A percentile compares a stretch with the other conserved stretches of the same genome.
These are phyloP conservation scores for Tenodera sinensis DNA, from an alignment of 2,888 invertebrate species.

Conservation along the genomic window DNA sequence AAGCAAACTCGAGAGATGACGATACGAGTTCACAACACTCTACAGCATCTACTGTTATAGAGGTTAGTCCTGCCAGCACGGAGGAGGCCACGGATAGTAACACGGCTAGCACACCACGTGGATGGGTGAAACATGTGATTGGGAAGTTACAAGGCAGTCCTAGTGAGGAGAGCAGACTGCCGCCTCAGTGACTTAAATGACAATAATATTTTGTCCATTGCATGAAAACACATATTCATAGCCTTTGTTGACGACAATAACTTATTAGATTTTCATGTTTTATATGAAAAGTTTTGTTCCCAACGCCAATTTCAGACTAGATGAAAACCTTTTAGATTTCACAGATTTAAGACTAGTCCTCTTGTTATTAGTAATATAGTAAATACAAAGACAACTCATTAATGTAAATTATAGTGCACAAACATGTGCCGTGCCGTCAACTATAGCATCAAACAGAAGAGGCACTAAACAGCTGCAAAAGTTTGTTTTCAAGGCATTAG, in stretches of 20 bases:
- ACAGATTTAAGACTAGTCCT: background rate
- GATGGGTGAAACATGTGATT: slow-evolving; percentile 73
- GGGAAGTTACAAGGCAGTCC: slow-evolving; percentile 58
- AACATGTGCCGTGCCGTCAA: background rate
- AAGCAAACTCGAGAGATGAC: slow-evolving; percentile 35
- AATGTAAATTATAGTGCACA: background rate
- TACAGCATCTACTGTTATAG: slow-evolving; percentile 43
- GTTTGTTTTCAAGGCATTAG: background rate
- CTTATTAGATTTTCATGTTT: background rate
- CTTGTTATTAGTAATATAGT: background rate
- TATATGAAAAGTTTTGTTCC: background rate
- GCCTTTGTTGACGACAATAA: background rate
- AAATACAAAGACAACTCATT: background rate
- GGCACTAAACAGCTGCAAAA: background rate
- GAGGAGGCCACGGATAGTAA: slow-evolving; percentile 34
- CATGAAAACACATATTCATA: background rate
- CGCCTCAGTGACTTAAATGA: background rate
- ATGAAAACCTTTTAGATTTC: background rate
- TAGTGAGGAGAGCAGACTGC: background rate
- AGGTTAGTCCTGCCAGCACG: slow-evolving; percentile 37
- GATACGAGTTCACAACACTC: slow-evolving; percentile 45
- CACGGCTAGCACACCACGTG: slow-evolving; percentile 44
- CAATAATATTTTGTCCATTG: background rate
- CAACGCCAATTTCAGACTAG: background rate
- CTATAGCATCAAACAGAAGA: background rate